These are phyloP conservation scores for Drosophila saltans DNA, from an alignment of 1,140 invertebrate genomes.

Conservation along the genomic window DNA sequence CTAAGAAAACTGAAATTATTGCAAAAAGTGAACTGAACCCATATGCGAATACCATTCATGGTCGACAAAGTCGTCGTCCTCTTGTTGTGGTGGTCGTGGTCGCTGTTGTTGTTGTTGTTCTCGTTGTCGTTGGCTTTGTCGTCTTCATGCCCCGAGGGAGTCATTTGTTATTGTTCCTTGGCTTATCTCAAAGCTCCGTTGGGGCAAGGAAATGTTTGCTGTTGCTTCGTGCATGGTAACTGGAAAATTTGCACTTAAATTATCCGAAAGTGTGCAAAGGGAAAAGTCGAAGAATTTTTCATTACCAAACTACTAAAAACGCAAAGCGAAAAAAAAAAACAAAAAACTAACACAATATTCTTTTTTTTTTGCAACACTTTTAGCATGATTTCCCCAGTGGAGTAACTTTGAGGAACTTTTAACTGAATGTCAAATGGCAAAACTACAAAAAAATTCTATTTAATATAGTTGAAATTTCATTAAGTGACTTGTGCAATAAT, in stretches of 20 bases:
- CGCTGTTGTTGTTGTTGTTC: neutral
- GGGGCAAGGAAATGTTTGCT: slow-evolving; percentile 21
- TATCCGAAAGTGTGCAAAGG: slow-evolving; percentile 27
- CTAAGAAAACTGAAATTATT: slow-evolving; percentile 64
- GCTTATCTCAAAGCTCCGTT: slow-evolving; percentile 55
- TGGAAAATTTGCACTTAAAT: slow-evolving; percentile 50
- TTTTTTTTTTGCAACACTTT: slow-evolving; percentile 43
- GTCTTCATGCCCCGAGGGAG: slow-evolving; percentile 49
- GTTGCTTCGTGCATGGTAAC: slow-evolving; percentile 29
- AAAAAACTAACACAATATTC: slow-evolving; percentile 23
- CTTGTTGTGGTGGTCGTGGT: too few relatives aligned
- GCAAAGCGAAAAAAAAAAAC: slow-evolving; percentile 9
- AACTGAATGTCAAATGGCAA: slow-evolving; percentile 27
- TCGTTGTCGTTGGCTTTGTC: neutral
- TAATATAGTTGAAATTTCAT: slow-evolving; percentile 8
- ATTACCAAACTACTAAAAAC: slow-evolving; percentile 53
- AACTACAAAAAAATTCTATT: slow-evolving; percentile 13
- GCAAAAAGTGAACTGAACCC: slow-evolving; percentile 39
- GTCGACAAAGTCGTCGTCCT: neutral
- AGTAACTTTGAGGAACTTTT: slow-evolving; percentile 4
- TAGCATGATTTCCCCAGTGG: slow-evolving; percentile 63
- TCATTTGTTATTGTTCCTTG: slow-evolving; percentile 68
- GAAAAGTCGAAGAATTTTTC: slow-evolving; percentile 29
- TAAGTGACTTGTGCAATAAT: neutral
- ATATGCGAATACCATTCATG: slow-evolving; percentile 29